Conservation (phyloP, 2,888 invertebrate genomes). For the Gari tellinella region DNA sequence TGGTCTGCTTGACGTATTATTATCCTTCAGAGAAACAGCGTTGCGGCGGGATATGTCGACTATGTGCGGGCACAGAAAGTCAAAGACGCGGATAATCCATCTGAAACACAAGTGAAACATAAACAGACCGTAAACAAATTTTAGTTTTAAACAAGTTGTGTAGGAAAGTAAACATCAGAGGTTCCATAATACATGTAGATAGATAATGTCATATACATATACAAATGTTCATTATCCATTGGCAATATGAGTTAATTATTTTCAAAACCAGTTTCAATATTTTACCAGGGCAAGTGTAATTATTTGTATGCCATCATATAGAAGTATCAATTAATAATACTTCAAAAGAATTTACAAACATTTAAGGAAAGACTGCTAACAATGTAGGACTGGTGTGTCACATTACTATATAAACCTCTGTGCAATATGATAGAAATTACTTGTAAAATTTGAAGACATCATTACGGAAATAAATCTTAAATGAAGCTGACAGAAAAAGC, state of each 20-base stretch:
- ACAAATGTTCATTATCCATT: no score
- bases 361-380: not conserved
- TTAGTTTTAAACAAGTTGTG: not conserved
- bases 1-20: not conserved
- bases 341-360: not conserved
- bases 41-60: slow-evolving; percentile 1
- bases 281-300: not conserved
- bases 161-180: not conserved
- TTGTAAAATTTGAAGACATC: slow-evolving; percentile 6
- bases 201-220: not conserved
- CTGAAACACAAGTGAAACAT: not conserved
- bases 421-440: slow-evolving; percentile 1
- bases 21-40: slow-evolving; percentile 8
- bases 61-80: slow-evolving; percentile 6
- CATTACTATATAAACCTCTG: not conserved
- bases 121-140: not conserved
- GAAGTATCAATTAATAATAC: no score
- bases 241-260: no score
- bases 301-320: no score
- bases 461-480: slow-evolving; percentile 1
- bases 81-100: slow-evolving; percentile 4
- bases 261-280: not conserved
- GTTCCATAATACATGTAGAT: not conserved
- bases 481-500: not conserved
- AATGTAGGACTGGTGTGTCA: not conserved